A percentile compares a stretch with the other conserved stretches of the same genome.
phyloP scores from a whole-genome alignment of 2,888 invertebrate genomes.

The Drosophila peninsularis region DNA sequence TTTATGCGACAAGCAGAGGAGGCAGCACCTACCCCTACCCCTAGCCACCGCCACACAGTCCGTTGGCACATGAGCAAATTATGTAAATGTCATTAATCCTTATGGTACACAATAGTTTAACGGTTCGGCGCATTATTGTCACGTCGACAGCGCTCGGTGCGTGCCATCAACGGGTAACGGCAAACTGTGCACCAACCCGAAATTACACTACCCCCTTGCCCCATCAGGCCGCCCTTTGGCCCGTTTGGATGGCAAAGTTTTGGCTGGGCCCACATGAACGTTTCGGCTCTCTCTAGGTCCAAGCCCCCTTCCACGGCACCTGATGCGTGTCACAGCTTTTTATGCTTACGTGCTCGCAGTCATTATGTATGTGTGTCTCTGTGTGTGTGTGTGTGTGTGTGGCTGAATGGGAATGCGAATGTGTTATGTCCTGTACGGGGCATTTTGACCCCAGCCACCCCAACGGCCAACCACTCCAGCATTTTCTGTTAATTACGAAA shows the following conservation, averaged over 20 bases:
- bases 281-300: constrained; percentile 13
- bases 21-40: constrained; percentile 23
- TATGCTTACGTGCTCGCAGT: constrained; percentile 55
- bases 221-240: background rate
- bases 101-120: constrained; percentile 81
- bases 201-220: constrained; percentile 5
- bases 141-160: constrained; percentile 64
- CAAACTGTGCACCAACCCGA: constrained; percentile 45
- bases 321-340: constrained; percentile 58
- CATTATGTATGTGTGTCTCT: constrained; percentile 18
- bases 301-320: constrained; percentile 28
- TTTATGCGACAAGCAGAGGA: constrained; percentile 43
- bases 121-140: constrained; percentile 80
- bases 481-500: constrained; percentile 77
- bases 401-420: constrained; percentile 2
- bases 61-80: constrained; percentile 68
- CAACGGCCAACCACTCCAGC: constrained; percentile 17
- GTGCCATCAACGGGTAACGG: constrained; percentile 53
- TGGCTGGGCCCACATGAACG: constrained; percentile 13
- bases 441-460: constrained; percentile 1
- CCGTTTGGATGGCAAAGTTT: constrained; percentile 2
- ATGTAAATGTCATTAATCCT: constrained; percentile 82
- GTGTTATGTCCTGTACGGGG: constrained; percentile 18
- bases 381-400: constrained; percentile 6
- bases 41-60: background rate